Base-by-base conservation (phyloP, 2,113 vertebrate genomes). In the Petroica traversi region DNA sequence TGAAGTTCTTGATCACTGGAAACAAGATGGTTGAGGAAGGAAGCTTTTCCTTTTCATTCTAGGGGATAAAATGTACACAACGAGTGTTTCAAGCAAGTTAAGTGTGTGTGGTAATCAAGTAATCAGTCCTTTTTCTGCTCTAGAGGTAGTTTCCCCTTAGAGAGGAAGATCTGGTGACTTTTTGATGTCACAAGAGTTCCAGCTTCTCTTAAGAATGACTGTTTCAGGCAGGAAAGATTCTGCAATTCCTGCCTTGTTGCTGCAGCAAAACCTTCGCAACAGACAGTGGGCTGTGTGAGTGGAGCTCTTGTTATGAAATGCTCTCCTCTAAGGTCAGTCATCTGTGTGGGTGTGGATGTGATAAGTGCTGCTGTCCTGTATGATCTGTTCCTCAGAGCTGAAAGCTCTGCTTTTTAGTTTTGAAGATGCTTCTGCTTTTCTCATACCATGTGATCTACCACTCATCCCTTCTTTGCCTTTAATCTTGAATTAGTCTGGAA, bases 361-460 rank as follows among this genome's bases (percentile, higher is more conserved):
- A 26, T 66, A 14, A 72, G 48, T 63, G 77, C 57, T 95, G 36
- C 76, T 83, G 1, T 28, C 55, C 55, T 55, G 29, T 77, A 80
- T 62, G 92, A 80, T 64, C 68, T 38, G 20, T 54, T 89, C 36
- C 43, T 71, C 68, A 25, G 68, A 87, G 64, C 76, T 89, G 84
- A 91, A 88, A 91, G 79, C 83, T 85, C 10, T 11, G 9, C 55
- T 91, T 73, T 28, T 62, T 40, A 51, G 22, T 59, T 58, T 55
- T 55, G 75, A 63, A 74, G 72, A 66, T 83, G 51, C 82, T 94
- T 95, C 94, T 79, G 75, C 85, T 97, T 92, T 96, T 88, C 79
- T 88, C 76, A 91, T 11, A 4, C 55, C 79, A 19, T 55, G 64
- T 94, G 94, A 90, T 55, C 62, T 43, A 43, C 38, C 41, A 29